Conservation (phyloP, 2,113 vertebrate species). For the Tichodroma muraria region DNA sequence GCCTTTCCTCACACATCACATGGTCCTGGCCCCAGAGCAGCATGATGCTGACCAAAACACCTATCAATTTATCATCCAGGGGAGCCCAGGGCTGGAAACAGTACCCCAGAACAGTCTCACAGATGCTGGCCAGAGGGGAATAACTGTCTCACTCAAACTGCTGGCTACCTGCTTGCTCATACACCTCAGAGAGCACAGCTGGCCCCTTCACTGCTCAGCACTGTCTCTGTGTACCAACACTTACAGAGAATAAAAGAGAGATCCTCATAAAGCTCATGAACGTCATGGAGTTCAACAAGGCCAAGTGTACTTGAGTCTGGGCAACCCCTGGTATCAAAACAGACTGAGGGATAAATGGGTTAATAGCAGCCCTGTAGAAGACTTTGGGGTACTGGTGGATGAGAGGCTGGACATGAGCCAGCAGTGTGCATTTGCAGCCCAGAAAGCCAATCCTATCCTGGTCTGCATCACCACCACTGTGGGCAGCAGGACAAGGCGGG, state of each 20-base stretch:
- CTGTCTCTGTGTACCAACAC: not conserved
- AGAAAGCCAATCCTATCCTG: accelerated
- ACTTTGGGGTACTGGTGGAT: accelerated
- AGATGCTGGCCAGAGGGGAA: not conserved
- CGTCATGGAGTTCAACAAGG: not conserved
- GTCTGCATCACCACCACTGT: not conserved
- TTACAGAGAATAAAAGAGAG: not conserved
- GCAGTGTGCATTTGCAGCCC: not conserved
- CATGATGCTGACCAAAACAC: not conserved
- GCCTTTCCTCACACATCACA: not conserved
- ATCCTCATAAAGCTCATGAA: not conserved
- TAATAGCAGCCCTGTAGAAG: not conserved
- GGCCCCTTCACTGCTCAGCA: not conserved
- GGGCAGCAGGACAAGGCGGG: not conserved
- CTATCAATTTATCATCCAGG: not conserved
- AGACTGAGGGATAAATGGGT: not conserved
- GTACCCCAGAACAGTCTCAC: not conserved
- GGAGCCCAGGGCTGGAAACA: not conserved
- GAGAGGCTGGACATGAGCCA: not conserved
- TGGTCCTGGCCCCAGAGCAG: not conserved
- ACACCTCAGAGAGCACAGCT: not conserved
- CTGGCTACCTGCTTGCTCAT: not conserved
- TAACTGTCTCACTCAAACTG: not conserved
- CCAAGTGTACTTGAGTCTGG: not conserved
- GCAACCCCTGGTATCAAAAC: not conserved